A percentile compares a stretch with the other conserved stretches of the same genome.
These are phyloP conservation scores for Oscheius onirici DNA, from an alignment of 2,888 invertebrate species.

Conservation along the genomic window DNA sequence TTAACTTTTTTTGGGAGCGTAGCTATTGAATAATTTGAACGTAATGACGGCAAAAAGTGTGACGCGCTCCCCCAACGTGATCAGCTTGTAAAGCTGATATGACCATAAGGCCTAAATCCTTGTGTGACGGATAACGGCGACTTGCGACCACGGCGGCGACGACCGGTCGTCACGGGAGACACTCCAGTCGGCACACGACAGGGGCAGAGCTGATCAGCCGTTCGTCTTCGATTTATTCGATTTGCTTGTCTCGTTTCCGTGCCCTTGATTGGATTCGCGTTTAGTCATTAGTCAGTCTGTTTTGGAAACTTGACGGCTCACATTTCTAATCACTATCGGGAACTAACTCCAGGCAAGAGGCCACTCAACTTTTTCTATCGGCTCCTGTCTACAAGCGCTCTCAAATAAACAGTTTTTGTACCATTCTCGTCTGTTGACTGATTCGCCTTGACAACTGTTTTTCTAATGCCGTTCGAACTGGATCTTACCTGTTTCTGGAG, in stretches of 20 bases:
- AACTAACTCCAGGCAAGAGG: too few relatives aligned
- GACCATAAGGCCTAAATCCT: conserved; percentile 11
- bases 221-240: conserved; percentile 18
- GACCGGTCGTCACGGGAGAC: conserved; percentile 32
- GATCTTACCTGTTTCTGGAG: conserved; percentile 15
- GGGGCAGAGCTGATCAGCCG: conserved; percentile 27
- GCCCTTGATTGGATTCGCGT: neutral
- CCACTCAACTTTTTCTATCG: too few relatives aligned
- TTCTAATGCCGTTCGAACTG: neutral
- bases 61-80: neutral
- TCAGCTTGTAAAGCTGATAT: conserved; percentile 14
- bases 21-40: too few relatives aligned
- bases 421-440: neutral
- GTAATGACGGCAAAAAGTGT: neutral
- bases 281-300: too few relatives aligned
- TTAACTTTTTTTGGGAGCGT: neutral
- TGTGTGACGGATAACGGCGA: conserved; percentile 14
- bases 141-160: conserved; percentile 8
- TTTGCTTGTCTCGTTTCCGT: conserved; percentile 9
- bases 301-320: too few relatives aligned
- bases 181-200: conserved; percentile 23
- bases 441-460: neutral
- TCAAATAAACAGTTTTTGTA: neutral
- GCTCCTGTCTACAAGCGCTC: neutral
- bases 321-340: too few relatives aligned